Conservation (phyloP, 2,888 invertebrate species). For the Noctua comes region DNA sequence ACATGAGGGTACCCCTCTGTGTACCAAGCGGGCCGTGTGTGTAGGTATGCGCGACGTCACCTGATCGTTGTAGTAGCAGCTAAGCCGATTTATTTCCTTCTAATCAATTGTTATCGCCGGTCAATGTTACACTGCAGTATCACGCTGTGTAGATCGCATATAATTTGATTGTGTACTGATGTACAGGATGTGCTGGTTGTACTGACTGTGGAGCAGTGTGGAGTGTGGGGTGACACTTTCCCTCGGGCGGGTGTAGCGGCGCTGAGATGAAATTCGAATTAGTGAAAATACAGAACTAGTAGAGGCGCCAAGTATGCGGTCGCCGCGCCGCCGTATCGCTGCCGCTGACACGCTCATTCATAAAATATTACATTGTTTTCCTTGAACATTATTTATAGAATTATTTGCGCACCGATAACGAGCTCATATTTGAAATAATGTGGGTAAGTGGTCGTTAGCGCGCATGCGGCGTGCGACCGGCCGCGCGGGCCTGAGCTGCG, state of each 20-base stretch:
- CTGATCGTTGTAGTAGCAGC: slow-evolving; percentile 23
- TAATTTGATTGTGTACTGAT: slow-evolving; percentile 13
- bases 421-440: slow-evolving; percentile 57
- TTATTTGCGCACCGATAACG: slow-evolving; percentile 66
- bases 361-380: slow-evolving; percentile 66
- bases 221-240: slow-evolving; percentile 14
- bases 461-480: neutral
- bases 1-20: neutral
- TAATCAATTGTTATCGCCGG: slow-evolving; percentile 53
- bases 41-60: neutral
- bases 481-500: neutral
- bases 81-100: slow-evolving; percentile 32
- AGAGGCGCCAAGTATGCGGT: slow-evolving; percentile 37
- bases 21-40: no score
- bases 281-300: slow-evolving; percentile 56
- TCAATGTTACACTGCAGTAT: slow-evolving; percentile 35
- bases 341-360: slow-evolving; percentile 63
- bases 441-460: slow-evolving; percentile 31
- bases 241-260: slow-evolving; percentile 13
- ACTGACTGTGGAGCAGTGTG: neutral
- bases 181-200: neutral
- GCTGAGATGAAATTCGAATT: slow-evolving; percentile 60
- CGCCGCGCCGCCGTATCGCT: slow-evolving; percentile 3
- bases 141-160: slow-evolving; percentile 14
- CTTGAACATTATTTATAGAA: slow-evolving; percentile 67